These are phyloP conservation scores for Drosophila willistoni DNA, from an alignment of 1,140 invertebrate species.

Conservation along the genomic window DNA sequence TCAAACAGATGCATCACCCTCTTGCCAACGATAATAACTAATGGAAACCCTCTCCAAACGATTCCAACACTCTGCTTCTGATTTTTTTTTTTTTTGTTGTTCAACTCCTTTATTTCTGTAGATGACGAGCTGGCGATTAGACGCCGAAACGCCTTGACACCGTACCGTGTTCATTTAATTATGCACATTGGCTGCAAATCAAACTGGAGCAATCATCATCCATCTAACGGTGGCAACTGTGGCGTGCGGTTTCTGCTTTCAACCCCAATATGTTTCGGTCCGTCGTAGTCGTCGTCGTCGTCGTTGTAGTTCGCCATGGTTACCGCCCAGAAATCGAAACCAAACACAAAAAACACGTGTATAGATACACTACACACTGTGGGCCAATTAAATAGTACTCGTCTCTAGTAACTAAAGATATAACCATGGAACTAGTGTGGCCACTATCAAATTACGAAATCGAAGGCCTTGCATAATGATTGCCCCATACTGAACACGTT, in stretches of 20 bases:
- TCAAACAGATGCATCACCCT: conserved; percentile 71
- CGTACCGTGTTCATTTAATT: conserved; percentile 14
- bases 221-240: conserved; percentile 5
- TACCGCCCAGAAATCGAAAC: conserved; percentile 30
- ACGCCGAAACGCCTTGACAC: conserved; percentile 28
- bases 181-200: conserved; percentile 52
- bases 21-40: background rate
- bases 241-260: conserved; percentile 59
- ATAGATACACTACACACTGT: background rate
- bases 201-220: conserved; percentile 59
- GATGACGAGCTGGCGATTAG: conserved; percentile 37
- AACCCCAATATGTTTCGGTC: conserved; percentile 25
- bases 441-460: background rate
- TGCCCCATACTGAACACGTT: too few species aligned
- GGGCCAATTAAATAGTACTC: background rate
- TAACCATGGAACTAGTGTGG: too few species aligned
- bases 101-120: background rate
- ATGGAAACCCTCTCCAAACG: conserved; percentile 13
- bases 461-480: too few species aligned
- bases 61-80: background rate
- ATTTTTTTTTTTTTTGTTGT: background rate
- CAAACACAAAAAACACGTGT: background rate
- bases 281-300: conserved; percentile 17
- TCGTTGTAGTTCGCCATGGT: conserved; percentile 51
- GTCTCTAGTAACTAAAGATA: background rate